Base-by-base conservation (phyloP, 2,888 invertebrate species). In the Eupithecia subfuscata region DNA sequence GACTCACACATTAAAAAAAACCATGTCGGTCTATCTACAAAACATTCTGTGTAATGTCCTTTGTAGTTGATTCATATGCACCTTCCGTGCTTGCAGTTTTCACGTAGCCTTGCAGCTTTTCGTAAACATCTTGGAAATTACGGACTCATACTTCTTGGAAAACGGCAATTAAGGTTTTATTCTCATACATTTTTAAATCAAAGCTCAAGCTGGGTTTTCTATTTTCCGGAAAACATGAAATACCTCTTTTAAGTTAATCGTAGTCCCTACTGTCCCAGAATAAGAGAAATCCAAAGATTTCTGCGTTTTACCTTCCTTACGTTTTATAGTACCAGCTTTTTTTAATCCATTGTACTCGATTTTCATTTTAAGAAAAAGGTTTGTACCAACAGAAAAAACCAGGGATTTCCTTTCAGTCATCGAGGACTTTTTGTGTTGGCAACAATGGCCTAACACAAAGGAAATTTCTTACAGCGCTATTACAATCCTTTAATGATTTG, bases 81-180 rank as follows among this genome's bases (percentile, higher is more conserved):
- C 56, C 22, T 56, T 3, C 22, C 56, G 22, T 9, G 56, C 22
- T n/a, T 56, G 56, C 22, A 2, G 56, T 56, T 56, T 56, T 11
- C 56, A 56, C 56, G 22, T 22, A 52, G 22, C 56, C 11, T 52
- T 52, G 52, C 48, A 52, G 22, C 52, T 52, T n/a, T 52, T n/a
- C n/a, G 48, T n/a, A 52, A n/a, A 52, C 48, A n/a, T 18, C 48
- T 52, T 8, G 48, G 8, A 18, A 52, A n/a, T 52, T n/a, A n/a
- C n/a, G 48, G 48, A n/a, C n/a, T 52, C 48, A n/a, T 22, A 22
- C 56, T 22, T 56, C 56, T 56, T 56, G 56, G 56, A 56, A 56
- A 56, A 56, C 22, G 56, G 56, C 9, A 56, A 56, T 56, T 22
- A 56, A 56, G 3, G 22, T 56, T 22, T 22, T 11, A 22, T 22